Evolutionary conservation across 2,888 invertebrate species (phyloP), one percentile per base, ranked within the genome.

Genomic region (Melanostoma mellinum): DNA sequence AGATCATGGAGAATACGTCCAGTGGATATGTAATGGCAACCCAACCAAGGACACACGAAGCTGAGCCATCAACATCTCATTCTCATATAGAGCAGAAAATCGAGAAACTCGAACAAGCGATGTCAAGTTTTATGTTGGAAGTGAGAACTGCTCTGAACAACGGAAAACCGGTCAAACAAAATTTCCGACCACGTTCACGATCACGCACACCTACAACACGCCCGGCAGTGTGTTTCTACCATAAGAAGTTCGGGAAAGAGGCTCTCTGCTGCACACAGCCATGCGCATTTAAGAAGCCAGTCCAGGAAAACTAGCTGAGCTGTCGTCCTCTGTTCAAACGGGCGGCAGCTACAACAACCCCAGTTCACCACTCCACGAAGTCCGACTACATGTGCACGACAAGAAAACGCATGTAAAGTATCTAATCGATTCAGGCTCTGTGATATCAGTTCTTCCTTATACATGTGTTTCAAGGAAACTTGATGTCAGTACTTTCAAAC

Each of bases 371-470:
- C 20, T 20, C 9, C 4, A 38, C 52, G 53, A 36, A 53, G 9
- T 6, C 67, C 52, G 33, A 46, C 53, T 50, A 52, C 53, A n/a
- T 52, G 40, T 36, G 6, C 33, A 50, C 32, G 52, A 36, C 20
- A 63, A 32, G 50, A 52, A 50, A 48, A 48, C 30, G 2, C 50
- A 35, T 56, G 36, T 56, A 35, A 56, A 56, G 10, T 56, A 36
- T 20, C 56, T 56, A 33, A 56, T 56, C 35, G 20, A 53, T 5
- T 30, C 55, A 35, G 32, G 55, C 32, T 53, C 32, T 35, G 38
- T 38, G 6, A 38, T 38, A 4, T 38, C 38, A 38, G 38, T 38
- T 38, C 38, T 38, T 38, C 55, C 20, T 20, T 20, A 20, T 20
- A 20, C 20, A 20, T 20, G 20, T 20, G 20, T 20, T 20, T 20